phyloP scores from a whole-genome alignment of 2,797 vertebrate species.

The Sciaenops ocellatus region DNA sequence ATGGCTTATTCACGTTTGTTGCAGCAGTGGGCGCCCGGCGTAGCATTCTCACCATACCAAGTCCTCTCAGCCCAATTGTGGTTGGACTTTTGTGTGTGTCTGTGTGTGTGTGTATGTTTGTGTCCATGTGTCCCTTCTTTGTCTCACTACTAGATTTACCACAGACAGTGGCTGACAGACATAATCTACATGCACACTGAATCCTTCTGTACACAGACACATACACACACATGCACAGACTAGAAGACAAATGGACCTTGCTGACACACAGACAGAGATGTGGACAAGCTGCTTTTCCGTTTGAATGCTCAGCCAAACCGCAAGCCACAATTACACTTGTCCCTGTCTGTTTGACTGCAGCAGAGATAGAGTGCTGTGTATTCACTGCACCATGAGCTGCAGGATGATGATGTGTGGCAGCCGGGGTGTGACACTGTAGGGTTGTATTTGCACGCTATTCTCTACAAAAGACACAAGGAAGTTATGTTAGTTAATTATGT shows the following conservation, averaged over 20 bases:
- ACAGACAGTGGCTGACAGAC: constrained; percentile 65
- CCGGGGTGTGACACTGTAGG: constrained; percentile 24
- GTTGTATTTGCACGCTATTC: constrained; percentile 13
- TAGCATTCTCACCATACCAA: constrained; percentile 80
- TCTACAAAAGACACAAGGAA: neutral
- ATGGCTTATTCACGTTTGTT: constrained; percentile 69
- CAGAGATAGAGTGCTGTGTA: constrained; percentile 52
- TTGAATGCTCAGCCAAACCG: constrained; percentile 80
- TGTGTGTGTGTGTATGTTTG: constrained; percentile 35
- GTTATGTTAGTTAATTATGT: neutral
- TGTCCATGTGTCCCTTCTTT: constrained; percentile 64
- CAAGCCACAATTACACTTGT: constrained; percentile 82
- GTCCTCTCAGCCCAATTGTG: constrained; percentile 53
- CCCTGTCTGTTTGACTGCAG: constrained; percentile 75
- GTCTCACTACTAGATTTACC: constrained; percentile 62
- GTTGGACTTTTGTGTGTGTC: constrained; percentile 48
- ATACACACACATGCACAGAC: constrained; percentile 13
- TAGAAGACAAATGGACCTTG: constrained; percentile 72
- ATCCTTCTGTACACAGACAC: constrained; percentile 27
- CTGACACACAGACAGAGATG: constrained; percentile 77
- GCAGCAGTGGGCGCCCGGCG: constrained; percentile 60
- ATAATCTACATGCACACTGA: constrained; percentile 41
- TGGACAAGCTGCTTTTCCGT: constrained; percentile 80
- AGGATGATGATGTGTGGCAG: constrained; percentile 47
- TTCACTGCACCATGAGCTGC: constrained; percentile 22